These are phyloP conservation scores for Engystomops pustulosus DNA, from an alignment of 2,113 vertebrate genomes.

Conservation along the genomic window DNA sequence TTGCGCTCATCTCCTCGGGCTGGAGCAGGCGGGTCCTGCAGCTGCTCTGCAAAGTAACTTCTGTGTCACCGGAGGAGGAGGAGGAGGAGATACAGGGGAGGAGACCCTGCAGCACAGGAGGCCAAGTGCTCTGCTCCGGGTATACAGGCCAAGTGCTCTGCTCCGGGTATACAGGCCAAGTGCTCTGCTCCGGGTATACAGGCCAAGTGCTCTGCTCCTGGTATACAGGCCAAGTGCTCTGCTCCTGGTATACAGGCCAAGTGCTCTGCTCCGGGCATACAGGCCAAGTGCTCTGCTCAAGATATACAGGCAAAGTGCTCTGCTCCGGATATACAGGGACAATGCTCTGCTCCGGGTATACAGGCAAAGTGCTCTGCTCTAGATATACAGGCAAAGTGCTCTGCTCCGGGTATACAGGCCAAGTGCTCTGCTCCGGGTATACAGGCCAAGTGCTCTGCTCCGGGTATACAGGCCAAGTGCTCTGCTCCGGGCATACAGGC, in stretches of 20 bases:
- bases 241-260: neutral
- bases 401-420: neutral
- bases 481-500: too few species aligned
- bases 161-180: neutral
- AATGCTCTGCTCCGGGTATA: too few species aligned
- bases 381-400: neutral
- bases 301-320: neutral
- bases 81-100: slow-evolving; percentile 17
- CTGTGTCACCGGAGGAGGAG: slow-evolving; percentile 31
- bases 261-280: neutral
- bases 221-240: neutral
- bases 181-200: neutral
- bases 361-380: too few species aligned
- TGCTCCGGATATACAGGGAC: neutral
- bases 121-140: neutral
- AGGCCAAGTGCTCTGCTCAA: too few species aligned
- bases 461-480: too few species aligned
- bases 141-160: neutral
- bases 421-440: neutral
- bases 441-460: neutral
- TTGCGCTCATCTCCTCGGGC: neutral
- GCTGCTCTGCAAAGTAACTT: slow-evolving; percentile 36
- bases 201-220: too few species aligned
- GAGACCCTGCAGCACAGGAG: slow-evolving; percentile 22
- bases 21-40: slow-evolving; percentile 6